Evolutionary conservation across 2,888 invertebrate genomes (phyloP), one percentile per base, ranked within the genome.

Genomic region (Cistogaster globosa): DNA sequence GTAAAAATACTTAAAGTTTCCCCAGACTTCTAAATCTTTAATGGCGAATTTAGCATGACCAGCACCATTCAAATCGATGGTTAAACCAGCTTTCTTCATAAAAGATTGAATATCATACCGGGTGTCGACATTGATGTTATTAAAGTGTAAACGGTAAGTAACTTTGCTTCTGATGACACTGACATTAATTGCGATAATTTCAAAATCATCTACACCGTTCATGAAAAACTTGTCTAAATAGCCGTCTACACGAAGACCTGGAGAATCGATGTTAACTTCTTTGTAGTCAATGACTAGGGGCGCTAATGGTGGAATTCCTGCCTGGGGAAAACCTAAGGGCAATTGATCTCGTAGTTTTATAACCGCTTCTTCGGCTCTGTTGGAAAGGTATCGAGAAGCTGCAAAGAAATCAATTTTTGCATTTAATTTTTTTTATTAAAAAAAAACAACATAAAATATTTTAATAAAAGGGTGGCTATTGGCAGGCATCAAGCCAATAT

Each of bases 221-320:
- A 92, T 79, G 36, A 82, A 84, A 87, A 89, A 89, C 16, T 89
- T 87, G 1, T 90, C 87, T 3, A 92, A 51, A 81, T 83, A 83
- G 26, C 91, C 91, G 55, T 88, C 81, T 20, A 89, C 62, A 11
- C 88, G 88, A 36, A 88, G 9, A 4, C 74, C 72, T 0, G 75
- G 22, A 5, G 87, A 88, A 18, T 90, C 82, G 75, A 91, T 87
- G 42, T 89, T 62, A 6, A 92, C 58, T 20, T 89, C 80, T 67
- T 88, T 79, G 81, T 92, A 88, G 4, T 86, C 55, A 55, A 91
- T 86, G 60, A 88, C 86, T 0, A 90, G 67, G 1, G 92, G 92
- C n/a, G 91, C 91, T 38, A 92, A 16, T 82, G 91, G 90, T 4
- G 92, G 92, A 68, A 92, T 86, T 48, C 90, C 90, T 38, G 87